Evolutionary conservation across 2,797 vertebrate species (phyloP).

Genomic region (Garrulus glandarius): DNA sequence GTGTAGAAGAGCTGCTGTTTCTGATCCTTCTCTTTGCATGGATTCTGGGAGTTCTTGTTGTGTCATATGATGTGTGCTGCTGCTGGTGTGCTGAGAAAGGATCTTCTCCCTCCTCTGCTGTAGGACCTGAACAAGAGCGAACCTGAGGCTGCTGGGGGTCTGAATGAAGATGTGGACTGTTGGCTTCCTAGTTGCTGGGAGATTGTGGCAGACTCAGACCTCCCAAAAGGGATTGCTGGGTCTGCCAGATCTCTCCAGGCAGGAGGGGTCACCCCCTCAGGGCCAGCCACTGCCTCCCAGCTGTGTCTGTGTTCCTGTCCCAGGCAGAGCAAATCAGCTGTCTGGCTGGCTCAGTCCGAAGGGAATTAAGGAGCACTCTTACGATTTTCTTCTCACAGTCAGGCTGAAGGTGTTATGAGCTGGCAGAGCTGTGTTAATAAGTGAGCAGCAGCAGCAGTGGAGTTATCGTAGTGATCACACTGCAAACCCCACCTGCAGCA

Average conservation of each 20-base stretch:
- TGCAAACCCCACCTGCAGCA: not conserved
- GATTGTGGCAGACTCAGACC: not conserved
- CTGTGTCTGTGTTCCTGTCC: not conserved
- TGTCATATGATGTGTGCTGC: accelerated
- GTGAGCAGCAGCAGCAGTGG: not conserved
- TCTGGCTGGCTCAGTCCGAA: not conserved
- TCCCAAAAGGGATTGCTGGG: not conserved
- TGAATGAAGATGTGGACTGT: not conserved
- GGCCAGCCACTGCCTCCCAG: not conserved
- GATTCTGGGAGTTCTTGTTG: not conserved
- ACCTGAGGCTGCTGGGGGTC: not conserved
- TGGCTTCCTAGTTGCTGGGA: not conserved
- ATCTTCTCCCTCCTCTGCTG: not conserved
- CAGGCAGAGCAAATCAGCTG: not conserved
- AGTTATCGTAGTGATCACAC: not conserved
- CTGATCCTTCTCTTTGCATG: not conserved
- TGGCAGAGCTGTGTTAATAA: not conserved
- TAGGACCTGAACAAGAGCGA: not conserved
- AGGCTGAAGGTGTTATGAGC: not conserved
- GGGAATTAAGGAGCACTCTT: not conserved
- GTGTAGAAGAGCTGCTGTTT: not conserved
- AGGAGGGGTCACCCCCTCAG: not conserved
- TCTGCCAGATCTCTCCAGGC: not conserved
- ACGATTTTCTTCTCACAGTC: not conserved
- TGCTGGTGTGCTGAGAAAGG: not conserved